Evolutionary conservation across 2,888 invertebrate genomes (phyloP).

Genomic region (Apodemia duryi): DNA sequence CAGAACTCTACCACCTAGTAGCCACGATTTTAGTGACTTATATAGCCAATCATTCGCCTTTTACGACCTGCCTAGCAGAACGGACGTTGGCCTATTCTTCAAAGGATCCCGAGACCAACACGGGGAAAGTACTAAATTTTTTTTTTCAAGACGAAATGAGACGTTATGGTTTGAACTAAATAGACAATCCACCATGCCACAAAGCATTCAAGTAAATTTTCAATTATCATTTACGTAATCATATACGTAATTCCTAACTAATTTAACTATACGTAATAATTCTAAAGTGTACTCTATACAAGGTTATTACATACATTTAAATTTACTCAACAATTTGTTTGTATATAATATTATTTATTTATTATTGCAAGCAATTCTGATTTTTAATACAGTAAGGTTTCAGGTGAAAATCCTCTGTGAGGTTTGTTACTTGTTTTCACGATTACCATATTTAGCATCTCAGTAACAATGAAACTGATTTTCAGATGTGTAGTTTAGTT

Average conservation of each 20-base stretch:
- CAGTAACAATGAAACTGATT: conserved; percentile 34
- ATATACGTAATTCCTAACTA: conserved; percentile 1
- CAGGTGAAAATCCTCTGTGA: conserved; percentile 26
- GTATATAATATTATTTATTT: conserved; percentile 22
- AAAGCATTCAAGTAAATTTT: no score
- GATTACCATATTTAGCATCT: conserved; percentile 33
- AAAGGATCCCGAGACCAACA: no score
- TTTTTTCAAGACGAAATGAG: no score
- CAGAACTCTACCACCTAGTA: no score
- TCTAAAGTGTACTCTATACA: conserved; percentile 36
- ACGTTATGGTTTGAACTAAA: no score
- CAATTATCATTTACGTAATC: not conserved
- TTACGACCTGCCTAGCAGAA: no score
- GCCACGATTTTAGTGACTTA: no score
- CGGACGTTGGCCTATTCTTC: no score
- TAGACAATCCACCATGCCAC: no score
- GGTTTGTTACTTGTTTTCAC: conserved; percentile 21
- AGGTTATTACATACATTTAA: conserved; percentile 36
- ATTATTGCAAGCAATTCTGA: conserved; percentile 25
- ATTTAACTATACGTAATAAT: conserved; percentile 25
- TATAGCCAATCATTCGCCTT: no score
- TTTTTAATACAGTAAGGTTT: conserved; percentile 31
- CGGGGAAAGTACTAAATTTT: no score
- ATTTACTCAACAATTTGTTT: not conserved
- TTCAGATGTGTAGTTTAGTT: conserved; percentile 29